Base-by-base conservation (phyloP, 1,140 invertebrate species). In the Euwallacea similis region DNA sequence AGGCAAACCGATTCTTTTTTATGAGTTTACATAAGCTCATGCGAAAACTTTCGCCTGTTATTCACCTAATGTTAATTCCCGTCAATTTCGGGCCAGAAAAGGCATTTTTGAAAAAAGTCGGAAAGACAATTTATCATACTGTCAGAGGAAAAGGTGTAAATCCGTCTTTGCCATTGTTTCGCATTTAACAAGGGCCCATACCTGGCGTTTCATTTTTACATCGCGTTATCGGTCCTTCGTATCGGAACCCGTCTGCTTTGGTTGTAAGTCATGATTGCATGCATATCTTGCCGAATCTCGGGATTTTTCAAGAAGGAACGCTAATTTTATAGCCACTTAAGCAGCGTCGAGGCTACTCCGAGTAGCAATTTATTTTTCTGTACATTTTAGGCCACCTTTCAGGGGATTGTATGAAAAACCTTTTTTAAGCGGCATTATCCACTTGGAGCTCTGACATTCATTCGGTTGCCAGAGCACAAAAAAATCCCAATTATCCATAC, bases 181-280 rank as follows among this genome's bases (percentile, higher is more conserved):
- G 58, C 58, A 60, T 60, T 60, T 41, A 60, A 60, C 58, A 60
- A 60, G 58, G 58, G 58, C 58, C 58, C 21, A 60, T 60, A 60
- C 58, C 58, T 60, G 58, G 58, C 8, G 58, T 60, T 60, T 60
- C 41, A 33, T 11, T 60, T 60, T 60, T 60, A 60, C 2, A 15
- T 60, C 10, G 21, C 21, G 7, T 60, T 60, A 60, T 56, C 54
- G 16, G 9, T 50, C 9, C 13, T 50, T 50, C 46, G 46, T 6
- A 50, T 50, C 46, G 46, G 46, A 3, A 10, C 6, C 46, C 46
- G 9, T 11, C 13, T 13, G 13, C 9, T 50, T 50, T 50, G 21
- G 21, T 33, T 33, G 21, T 33, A 33, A 33, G 21, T 33, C 21
- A 33, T 33, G 1, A 33, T 4, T 33, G 1, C 21, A 33, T 33